Evolutionary conservation across 2,113 vertebrate genomes (phyloP), one percentile per base, ranked within the genome.

Genomic region (Mastomys coucha): DNA sequence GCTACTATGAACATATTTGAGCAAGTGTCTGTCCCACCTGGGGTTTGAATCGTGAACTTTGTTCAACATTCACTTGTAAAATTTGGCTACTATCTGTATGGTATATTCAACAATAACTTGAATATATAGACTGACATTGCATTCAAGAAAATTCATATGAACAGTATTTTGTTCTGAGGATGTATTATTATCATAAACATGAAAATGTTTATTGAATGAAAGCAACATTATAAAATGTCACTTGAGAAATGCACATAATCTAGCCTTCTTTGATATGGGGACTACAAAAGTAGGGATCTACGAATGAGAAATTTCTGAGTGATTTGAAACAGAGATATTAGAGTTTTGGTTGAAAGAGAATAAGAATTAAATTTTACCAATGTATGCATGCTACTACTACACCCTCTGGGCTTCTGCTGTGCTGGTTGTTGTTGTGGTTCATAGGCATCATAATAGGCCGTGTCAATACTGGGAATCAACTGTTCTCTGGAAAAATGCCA

Each of bases 311-410:
- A 5, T 77, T 90, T 39, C 17, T n/a, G 45, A 93, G 60, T 45
- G 91, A 58, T 65, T 86, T 92, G 78, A 96, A 95, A 70, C 12
- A 39, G 49, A 89, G 81, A 20, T 33, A 10, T 81, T 36, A 33
- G 45, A 11, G 0, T 82, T 73, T 1, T n/a, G 20, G 14, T 76
- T 70, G 60, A 94, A 93, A 81, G 63, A 91, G 42, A 85, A 49
- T 49, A 76, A 94, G 4, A 91, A 36, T 78, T 81, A 33, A 39
- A 42, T 84, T 84, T 78, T 17, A 75, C 39, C 36, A 28, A 87
- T 70, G 9, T 58, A 26, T 53, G 63, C 9, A 31, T 72, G 65
- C 39, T 36, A 65, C 39, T 58, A 45, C 60, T 97, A 81, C 7
- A 80, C 72, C 60, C 26, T 60, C 69, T 80, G 76, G 42, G 60